phyloP scores from a whole-genome alignment of 2,888 invertebrate genomes.

The Rhabditoides inermis region DNA sequence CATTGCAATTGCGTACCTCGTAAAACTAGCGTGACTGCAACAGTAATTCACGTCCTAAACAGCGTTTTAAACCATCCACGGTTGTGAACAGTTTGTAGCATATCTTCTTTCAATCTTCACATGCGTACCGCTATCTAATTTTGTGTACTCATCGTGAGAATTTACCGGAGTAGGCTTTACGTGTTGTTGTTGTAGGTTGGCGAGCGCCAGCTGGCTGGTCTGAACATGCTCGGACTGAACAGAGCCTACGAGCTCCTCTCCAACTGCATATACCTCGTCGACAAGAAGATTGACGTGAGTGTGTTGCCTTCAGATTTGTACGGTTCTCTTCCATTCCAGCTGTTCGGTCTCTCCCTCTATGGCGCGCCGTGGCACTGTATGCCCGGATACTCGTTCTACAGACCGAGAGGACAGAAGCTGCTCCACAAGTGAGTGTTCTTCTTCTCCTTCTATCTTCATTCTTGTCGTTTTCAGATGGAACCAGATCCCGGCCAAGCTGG shows the following conservation, averaged over 20 bases:
- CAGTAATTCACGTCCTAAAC: too few relatives aligned
- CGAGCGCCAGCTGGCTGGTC: conserved; percentile 31
- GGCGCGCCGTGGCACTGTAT: conserved; percentile 52
- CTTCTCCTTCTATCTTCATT: conserved; percentile 62
- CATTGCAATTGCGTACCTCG: too few relatives aligned
- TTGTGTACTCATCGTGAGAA: not conserved
- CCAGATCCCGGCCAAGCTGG: conserved; percentile 67
- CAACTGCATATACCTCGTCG: conserved; percentile 48
- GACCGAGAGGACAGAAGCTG: conserved; percentile 63
- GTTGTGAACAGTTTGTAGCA: not conserved
- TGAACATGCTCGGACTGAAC: conserved; percentile 46
- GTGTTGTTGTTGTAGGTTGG: not conserved
- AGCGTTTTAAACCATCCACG: too few relatives aligned
- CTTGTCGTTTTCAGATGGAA: conserved; percentile 66
- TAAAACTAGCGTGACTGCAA: too few relatives aligned
- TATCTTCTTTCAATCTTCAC: not conserved
- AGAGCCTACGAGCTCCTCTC: conserved; percentile 49
- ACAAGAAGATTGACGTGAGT: conserved; percentile 36
- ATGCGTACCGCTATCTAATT: not conserved
- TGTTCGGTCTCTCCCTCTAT: conserved; percentile 46
- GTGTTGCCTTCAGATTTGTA: not conserved
- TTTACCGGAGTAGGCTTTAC: not conserved
- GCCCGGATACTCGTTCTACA: conserved; percentile 51
- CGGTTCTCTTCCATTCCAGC: conserved; percentile 12
- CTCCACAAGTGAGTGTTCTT: conserved; percentile 73